Conservation (phyloP, 2,113 vertebrate genomes). For the Sphyrna mokarran region DNA sequence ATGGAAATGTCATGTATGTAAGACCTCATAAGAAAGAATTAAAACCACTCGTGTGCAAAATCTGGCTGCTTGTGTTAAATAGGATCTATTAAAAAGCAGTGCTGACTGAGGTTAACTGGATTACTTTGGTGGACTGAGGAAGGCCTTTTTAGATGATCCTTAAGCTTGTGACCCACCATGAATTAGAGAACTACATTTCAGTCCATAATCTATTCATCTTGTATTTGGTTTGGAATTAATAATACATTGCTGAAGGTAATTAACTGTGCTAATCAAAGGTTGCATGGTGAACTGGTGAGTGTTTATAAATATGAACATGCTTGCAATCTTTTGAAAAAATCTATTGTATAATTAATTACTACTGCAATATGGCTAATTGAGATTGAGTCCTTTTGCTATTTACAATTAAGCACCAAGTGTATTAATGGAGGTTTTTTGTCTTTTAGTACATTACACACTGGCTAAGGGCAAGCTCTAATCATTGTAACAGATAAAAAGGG, state of each 20-base stretch:
- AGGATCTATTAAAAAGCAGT: neutral
- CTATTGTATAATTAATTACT: neutral
- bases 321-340: neutral
- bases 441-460: neutral
- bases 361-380: neutral
- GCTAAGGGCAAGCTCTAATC: neutral
- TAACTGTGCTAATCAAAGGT: neutral
- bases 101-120: neutral
- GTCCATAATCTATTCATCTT: neutral
- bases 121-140: neutral
- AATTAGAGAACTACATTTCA: neutral
- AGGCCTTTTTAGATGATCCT: neutral
- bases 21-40: neutral
- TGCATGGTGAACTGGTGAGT: neutral
- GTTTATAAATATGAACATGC: neutral
- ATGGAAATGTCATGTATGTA: neutral
- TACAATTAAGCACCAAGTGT: neutral
- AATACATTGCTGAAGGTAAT: neutral
- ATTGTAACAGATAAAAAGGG: neutral
- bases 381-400: neutral
- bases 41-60: neutral
- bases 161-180: neutral
- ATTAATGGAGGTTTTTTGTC: neutral
- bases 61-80: neutral
- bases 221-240: neutral